Percentiles rank a stretch among this genome's conserved stretches.
These are phyloP conservation scores for Whitmania pigra DNA, from an alignment of 1,140 invertebrate species.

Conservation along the genomic window DNA sequence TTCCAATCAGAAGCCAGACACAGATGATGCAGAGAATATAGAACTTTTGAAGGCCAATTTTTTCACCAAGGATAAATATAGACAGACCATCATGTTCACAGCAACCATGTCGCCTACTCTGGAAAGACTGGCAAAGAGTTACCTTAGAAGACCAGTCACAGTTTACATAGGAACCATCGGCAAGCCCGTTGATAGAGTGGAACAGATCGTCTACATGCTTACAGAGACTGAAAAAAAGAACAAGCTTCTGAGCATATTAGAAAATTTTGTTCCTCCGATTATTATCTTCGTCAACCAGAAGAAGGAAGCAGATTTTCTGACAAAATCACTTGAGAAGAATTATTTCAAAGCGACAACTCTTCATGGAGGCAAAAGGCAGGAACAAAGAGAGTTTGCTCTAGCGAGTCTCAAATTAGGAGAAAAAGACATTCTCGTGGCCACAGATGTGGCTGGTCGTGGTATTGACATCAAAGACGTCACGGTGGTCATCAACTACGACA, in stretches of 20 bases:
- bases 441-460: slow-evolving; percentile 98
- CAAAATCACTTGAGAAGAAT: slow-evolving; percentile 89
- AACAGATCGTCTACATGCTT: slow-evolving; percentile 94
- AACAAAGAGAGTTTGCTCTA: slow-evolving; percentile 94
- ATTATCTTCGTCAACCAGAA: slow-evolving; percentile 99
- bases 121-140: slow-evolving; percentile 84
- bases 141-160: slow-evolving; percentile 83
- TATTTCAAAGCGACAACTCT: slow-evolving; percentile 77
- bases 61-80: slow-evolving; percentile 78
- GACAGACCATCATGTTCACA: slow-evolving; percentile 99
- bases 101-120: slow-evolving; percentile 99
- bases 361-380: slow-evolving; percentile 98
- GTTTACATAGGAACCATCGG: slow-evolving; percentile 96
- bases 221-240: slow-evolving; percentile 77
- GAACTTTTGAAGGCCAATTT: slow-evolving; percentile 81
- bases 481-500: slow-evolving; percentile 97
- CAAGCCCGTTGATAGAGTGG: slow-evolving; percentile 90
- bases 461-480: slow-evolving; percentile 99
- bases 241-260: slow-evolving; percentile 48
- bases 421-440: slow-evolving; percentile 98
- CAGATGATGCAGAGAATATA: slow-evolving; percentile 93
- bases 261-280: slow-evolving; percentile 81
- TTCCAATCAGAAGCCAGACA: slow-evolving; percentile 93
- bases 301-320: slow-evolving; percentile 94
- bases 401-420: slow-evolving; percentile 78